Percentiles rank a stretch among this genome's conserved stretches.
These are phyloP conservation scores for Drosophila lini DNA, from an alignment of 1,140 invertebrate species.

Conservation along the genomic window DNA sequence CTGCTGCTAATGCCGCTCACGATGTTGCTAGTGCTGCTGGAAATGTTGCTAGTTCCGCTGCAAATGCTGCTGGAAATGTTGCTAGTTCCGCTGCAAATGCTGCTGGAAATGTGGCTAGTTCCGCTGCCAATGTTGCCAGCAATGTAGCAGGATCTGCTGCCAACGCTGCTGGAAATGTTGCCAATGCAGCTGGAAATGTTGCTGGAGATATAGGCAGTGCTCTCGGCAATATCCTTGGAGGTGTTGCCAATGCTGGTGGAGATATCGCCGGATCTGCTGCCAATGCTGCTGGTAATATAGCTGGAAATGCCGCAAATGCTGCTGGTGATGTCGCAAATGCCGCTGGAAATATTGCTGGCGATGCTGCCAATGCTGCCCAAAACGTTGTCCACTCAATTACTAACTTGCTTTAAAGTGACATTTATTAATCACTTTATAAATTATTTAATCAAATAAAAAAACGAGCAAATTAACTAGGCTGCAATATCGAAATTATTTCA, in stretches of 20 bases:
- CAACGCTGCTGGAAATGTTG: slow-evolving; percentile 19
- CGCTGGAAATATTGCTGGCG: slow-evolving; percentile 5
- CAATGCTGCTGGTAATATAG: slow-evolving; percentile 8
- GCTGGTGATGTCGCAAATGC: slow-evolving; percentile 1
- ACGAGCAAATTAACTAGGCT: background rate
- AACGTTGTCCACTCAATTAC: slow-evolving; percentile 13
- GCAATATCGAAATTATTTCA: background rate
- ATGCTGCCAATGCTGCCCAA: slow-evolving; percentile 9
- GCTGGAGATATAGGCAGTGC: slow-evolving; percentile 7
- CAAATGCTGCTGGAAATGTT: slow-evolving; percentile 1
- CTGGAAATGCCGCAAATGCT: slow-evolving; percentile 5
- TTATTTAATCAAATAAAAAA: slow-evolving; percentile 12
- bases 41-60: slow-evolving; percentile 13
- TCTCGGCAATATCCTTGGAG: background rate
- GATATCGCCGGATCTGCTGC: slow-evolving; percentile 1
- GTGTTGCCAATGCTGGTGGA: background rate
- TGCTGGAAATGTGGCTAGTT: background rate
- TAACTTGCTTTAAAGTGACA: slow-evolving; percentile 7
- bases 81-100: background rate
- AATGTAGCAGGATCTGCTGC: background rate
- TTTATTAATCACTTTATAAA: background rate
- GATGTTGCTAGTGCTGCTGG: slow-evolving; percentile 16
- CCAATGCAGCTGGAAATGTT: background rate
- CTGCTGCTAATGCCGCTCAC: slow-evolving; percentile 20
- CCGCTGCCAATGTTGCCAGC: slow-evolving; percentile 9